Conservation (phyloP, 2,888 invertebrate genomes). For the Epistrophe grossulariae region DNA sequence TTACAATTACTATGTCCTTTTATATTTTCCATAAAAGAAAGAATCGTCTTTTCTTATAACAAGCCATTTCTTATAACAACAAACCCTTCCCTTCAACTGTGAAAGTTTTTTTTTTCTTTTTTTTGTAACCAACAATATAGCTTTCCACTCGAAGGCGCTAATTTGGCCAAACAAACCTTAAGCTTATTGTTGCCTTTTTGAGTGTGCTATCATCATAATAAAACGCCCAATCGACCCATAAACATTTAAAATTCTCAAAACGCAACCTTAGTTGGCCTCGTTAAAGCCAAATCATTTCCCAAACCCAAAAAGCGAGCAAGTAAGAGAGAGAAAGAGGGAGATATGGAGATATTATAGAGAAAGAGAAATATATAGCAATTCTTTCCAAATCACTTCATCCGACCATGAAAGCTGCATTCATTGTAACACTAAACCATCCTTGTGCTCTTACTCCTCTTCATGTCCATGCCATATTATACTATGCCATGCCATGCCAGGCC, state of each 20-base stretch:
- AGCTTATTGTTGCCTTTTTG: conserved; percentile 32
- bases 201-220: conserved; percentile 40
- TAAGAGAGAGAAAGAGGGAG: neutral
- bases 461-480: conserved; percentile 9
- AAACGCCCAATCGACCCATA: conserved; percentile 42
- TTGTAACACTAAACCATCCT: conserved; percentile 23
- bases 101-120: neutral
- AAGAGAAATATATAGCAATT: conserved; percentile 7
- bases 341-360: too few relatives aligned
- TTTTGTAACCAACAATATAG: conserved; percentile 27
- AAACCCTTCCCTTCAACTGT: neutral
- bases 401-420: conserved; percentile 52
- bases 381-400: conserved; percentile 39
- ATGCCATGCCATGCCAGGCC: conserved; percentile 8
- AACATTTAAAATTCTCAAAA: conserved; percentile 38
- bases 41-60: neutral
- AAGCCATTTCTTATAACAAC: neutral
- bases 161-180: conserved; percentile 25
- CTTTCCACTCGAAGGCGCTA: conserved; percentile 27
- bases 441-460: neutral
- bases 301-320: neutral
- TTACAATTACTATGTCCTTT: neutral
- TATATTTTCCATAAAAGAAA: neutral
- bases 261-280: conserved; percentile 30
- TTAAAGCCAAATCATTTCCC: conserved; percentile 44